These are phyloP conservation scores for Vicugna pacos DNA, from an alignment of 2,113 vertebrate genomes.

Conservation along the genomic window DNA sequence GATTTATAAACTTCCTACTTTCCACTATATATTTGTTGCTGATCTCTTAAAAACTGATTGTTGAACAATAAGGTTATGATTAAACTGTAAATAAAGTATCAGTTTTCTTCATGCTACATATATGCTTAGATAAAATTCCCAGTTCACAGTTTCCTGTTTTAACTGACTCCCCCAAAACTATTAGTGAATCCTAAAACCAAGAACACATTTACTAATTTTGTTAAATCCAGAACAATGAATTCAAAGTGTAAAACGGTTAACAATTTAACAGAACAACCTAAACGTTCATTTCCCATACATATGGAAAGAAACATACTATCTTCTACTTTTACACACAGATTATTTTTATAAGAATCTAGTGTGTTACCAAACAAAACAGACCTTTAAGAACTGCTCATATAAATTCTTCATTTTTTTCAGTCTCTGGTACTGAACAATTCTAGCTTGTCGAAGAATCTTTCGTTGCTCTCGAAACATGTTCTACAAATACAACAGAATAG, in stretches of 20 bases:
- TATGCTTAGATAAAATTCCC: neutral
- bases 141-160: neutral
- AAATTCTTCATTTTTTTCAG: conserved; percentile 92
- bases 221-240: neutral
- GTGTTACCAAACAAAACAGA: conserved; percentile 65
- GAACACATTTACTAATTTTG: neutral
- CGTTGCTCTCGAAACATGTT: conserved; percentile 91
- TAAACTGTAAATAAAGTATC: neutral
- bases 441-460: conserved; percentile 91
- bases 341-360: neutral
- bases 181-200: neutral
- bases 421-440: conserved; percentile 91
- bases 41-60: neutral
- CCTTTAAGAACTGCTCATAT: conserved; percentile 93
- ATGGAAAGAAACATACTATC: neutral
- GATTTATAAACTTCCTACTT: neutral
- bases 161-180: neutral
- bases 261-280: neutral
- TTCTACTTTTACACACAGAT: neutral
- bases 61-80: neutral
- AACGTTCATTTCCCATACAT: neutral
- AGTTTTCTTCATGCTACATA: neutral
- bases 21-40: neutral
- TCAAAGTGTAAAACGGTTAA: neutral
- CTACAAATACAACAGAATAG: conserved; percentile 82